Conservation (phyloP, 2,113 vertebrate species). For the Sander vitreus region DNA sequence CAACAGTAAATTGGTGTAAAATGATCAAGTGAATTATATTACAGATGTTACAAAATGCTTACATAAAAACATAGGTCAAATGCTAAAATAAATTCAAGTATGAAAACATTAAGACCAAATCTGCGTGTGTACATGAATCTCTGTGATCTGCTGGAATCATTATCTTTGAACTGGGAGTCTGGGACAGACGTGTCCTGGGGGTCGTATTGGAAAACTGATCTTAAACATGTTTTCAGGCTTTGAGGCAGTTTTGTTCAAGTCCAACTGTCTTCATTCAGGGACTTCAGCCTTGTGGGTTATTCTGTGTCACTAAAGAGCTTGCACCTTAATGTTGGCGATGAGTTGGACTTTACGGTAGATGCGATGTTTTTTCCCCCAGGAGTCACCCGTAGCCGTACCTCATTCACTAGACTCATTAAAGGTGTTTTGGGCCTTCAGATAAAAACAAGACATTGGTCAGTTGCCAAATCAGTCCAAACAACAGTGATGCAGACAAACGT, state of each 20-base stretch:
- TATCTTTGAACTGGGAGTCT: background rate
- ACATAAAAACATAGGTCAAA: too few species aligned
- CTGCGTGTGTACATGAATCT: background rate
- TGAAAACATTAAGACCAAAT: background rate
- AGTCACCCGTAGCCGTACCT: background rate
- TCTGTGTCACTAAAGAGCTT: too few species aligned
- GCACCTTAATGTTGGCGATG: background rate
- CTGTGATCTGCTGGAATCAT: background rate
- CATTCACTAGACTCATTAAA: rapidly evolving
- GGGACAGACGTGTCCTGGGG: background rate
- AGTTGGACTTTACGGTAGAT: background rate
- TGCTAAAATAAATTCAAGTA: too few species aligned
- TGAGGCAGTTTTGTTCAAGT: background rate
- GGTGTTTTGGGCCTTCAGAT: background rate
- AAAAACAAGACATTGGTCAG: background rate
- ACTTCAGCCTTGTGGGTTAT: background rate
- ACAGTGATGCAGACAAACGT: background rate
- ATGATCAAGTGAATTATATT: background rate
- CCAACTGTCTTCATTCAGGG: background rate
- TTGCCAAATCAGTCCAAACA: background rate
- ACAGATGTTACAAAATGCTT: too few species aligned
- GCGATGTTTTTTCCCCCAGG: rapidly evolving
- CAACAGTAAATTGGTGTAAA: background rate
- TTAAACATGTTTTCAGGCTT: background rate
- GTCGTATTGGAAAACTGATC: background rate